These are phyloP conservation scores for Drosophila funebris DNA, from an alignment of 1,140 invertebrate species.

Conservation along the genomic window DNA sequence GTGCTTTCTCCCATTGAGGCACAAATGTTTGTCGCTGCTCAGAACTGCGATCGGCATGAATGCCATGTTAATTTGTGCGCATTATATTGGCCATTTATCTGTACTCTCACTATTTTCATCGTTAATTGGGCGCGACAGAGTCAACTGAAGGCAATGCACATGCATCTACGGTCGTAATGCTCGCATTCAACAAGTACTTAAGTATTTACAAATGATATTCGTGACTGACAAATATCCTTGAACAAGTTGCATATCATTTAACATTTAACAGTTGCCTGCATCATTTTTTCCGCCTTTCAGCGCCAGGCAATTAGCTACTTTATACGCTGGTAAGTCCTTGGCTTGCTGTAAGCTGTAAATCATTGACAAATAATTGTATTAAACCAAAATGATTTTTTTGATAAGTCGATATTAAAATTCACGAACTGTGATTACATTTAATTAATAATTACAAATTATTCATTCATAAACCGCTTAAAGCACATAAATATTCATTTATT, in stretches of 20 bases:
- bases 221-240: background rate
- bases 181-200: slow-evolving; percentile 40
- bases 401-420: slow-evolving; percentile 14
- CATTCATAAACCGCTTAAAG: slow-evolving; percentile 13
- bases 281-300: background rate
- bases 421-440: slow-evolving; percentile 8
- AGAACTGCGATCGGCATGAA: slow-evolving; percentile 24
- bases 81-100: slow-evolving; percentile 63
- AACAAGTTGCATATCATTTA: background rate
- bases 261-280: background rate
- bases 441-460: slow-evolving; percentile 20
- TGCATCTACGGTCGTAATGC: background rate
- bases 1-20: slow-evolving; percentile 21
- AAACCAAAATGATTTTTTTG: background rate
- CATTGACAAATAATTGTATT: background rate
- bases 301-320: slow-evolving; percentile 35
- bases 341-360: background rate
- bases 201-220: background rate
- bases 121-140: background rate
- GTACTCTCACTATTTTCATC: background rate
- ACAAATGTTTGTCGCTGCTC: slow-evolving; percentile 42
- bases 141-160: background rate
- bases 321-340: slow-evolving; percentile 26
- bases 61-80: slow-evolving; percentile 64
- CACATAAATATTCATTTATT: slow-evolving; percentile 19